Evolutionary conservation across 2,888 invertebrate species (phyloP), one percentile per base, ranked within the genome.

Genomic region (Bellardia bayeri): DNA sequence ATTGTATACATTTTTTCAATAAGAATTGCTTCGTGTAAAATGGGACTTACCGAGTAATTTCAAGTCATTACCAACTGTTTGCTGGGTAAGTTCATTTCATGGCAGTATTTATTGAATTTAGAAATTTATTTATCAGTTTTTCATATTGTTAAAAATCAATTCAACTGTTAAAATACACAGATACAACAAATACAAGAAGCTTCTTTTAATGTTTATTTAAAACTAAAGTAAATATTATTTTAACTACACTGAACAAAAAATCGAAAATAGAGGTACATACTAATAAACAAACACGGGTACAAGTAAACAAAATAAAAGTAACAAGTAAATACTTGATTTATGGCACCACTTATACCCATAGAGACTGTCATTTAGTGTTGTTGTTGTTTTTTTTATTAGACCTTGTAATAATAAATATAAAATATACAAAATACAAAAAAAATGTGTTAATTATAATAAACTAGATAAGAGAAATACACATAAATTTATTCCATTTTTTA

Each of bases 311-410:
- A 54, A 42, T 40, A 69, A 63, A 51, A 69, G 23, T 76, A 82
- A 86, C 78, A 86, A 82, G 66, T 82, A n/a, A n/a, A n/a, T n/a
- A 78, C 82, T 74, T 82, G 78, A 82, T 86, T 78, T 78, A 78
- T 68, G 61, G 64, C 61, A 56, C 54, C 74, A 68, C 58, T 74
- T 79, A 64, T 14, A 40, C 51, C 30, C 30, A 33, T 8, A 11
- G 33, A 23, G 11, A 45, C 63, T 49, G 23, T 14, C 13, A 9
- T 45, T 13, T 3, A 45, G 13, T 45, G 11, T 40, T 45, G 30
- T 61, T 74, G 58, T 49, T 72, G 40, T 37, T 16, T 61, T 51
- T 72, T 42, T 49, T 30, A 76, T 37, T 42, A 83, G 76, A 83
- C 63, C 61, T 74, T 74, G 68, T 61, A 79, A 63, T 76, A 69